A percentile compares a stretch with the other conserved stretches of the same genome.
phyloP scores from a whole-genome alignment of 2,113 vertebrate species.

The Perognathus longimembris region DNA sequence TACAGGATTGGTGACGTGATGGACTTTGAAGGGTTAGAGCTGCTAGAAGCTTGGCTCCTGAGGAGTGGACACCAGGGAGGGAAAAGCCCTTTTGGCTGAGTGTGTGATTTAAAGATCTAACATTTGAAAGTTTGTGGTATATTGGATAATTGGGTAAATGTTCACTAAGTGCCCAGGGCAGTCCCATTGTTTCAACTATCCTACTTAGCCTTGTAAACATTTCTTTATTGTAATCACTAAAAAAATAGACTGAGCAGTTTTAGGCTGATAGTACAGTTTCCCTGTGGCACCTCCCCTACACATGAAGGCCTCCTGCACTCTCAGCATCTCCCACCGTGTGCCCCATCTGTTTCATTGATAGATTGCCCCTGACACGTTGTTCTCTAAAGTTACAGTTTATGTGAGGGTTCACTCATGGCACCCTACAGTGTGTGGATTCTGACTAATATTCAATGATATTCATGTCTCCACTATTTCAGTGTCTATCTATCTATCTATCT shows the following conservation, averaged over 20 bases:
- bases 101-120: neutral
- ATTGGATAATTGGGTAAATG: neutral
- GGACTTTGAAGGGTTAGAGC: neutral
- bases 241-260: neutral
- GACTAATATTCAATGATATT: neutral
- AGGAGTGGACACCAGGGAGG: neutral
- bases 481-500: too few species aligned
- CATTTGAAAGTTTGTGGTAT: neutral
- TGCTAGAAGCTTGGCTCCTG: neutral
- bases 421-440: neutral
- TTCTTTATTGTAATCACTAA: slow-evolving; percentile 1
- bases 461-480: neutral
- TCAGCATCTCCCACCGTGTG: neutral
- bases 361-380: neutral
- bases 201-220: neutral
- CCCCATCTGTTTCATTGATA: neutral
- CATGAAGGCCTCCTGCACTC: fast-evolving
- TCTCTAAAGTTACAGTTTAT: neutral
- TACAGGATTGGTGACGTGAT: neutral
- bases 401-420: neutral
- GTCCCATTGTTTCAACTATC: neutral
- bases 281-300: fast-evolving
- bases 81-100: neutral
- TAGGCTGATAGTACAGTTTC: neutral
- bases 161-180: neutral